Percentiles rank a stretch among this genome's conserved stretches.
phyloP scores from a whole-genome alignment of 1,140 invertebrate genomes.

The Drosophila jambulina region DNA sequence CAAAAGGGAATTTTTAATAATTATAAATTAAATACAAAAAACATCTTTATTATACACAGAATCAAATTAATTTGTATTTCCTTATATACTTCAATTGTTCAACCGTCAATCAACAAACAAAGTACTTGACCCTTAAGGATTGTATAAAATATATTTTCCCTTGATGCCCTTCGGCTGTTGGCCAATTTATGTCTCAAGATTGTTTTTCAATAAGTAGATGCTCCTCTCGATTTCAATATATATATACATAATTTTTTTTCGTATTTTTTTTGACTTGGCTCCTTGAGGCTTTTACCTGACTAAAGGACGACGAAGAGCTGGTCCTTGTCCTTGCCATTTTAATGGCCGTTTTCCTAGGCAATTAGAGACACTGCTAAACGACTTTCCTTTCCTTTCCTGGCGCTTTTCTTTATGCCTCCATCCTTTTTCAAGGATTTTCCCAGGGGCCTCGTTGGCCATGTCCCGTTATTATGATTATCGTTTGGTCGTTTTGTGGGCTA shows the following conservation, averaged over 20 bases:
- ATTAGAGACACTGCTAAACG: conserved; percentile 64
- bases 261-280: conserved; percentile 9
- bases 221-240: conserved; percentile 8
- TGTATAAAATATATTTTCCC: conserved; percentile 10
- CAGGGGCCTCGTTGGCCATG: conserved; percentile 70
- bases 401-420: conserved; percentile 14
- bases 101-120: conserved; percentile 1
- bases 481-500: conserved; percentile 70
- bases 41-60: no score
- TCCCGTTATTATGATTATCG: conserved; percentile 79
- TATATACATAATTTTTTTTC: neutral
- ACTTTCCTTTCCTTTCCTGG: conserved; percentile 14
- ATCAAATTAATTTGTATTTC: no score
- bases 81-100: neutral
- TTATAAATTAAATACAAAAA: no score
- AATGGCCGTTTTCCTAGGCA: conserved; percentile 55
- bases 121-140: neutral
- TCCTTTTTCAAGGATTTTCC: conserved; percentile 40
- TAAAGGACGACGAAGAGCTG: conserved; percentile 14
- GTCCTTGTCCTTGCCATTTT: conserved; percentile 25
- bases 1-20: neutral
- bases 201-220: conserved; percentile 75
- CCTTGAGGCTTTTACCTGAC: conserved; percentile 36
- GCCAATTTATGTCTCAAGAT: conserved; percentile 44
- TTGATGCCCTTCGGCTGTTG: neutral